Evolutionary conservation across 2,113 vertebrate genomes (phyloP).

Genomic region (Addax nasomaculatus): DNA sequence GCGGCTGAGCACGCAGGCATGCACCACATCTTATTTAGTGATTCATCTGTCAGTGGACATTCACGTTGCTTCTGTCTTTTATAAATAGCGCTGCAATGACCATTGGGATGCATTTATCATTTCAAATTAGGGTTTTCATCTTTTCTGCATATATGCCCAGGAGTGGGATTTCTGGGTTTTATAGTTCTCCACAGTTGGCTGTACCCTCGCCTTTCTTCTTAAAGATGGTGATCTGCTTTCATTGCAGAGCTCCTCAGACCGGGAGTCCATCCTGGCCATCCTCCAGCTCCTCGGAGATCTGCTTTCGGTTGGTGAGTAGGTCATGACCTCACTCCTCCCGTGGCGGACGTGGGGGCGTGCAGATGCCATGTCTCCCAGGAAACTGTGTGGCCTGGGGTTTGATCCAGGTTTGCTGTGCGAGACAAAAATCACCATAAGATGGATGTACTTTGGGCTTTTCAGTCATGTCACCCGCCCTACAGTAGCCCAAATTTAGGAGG

Average conservation of each 20-base stretch:
- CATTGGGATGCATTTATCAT: accelerated
- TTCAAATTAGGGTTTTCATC: not conserved
- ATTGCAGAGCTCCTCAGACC: conserved; percentile 87
- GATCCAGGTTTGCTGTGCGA: not conserved
- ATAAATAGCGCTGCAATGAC: not conserved
- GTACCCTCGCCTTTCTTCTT: not conserved
- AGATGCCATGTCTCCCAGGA: accelerated
- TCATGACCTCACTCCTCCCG: accelerated
- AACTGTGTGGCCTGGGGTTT: not conserved
- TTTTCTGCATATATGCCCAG: not conserved
- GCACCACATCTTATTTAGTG: not conserved
- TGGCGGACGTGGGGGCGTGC: accelerated
- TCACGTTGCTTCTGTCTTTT: not conserved
- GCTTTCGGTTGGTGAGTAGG: conserved; percentile 88
- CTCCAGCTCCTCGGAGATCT: conserved; percentile 89
- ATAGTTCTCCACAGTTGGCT: not conserved
- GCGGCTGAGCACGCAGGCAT: accelerated
- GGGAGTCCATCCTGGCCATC: conserved; percentile 84
- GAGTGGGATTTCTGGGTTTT: not conserved
- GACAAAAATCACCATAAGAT: not conserved
- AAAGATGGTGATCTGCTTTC: conserved; percentile 18
- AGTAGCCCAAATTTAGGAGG: not conserved
- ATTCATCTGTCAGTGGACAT: not conserved
- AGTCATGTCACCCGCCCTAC: not conserved
- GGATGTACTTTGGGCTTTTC: not conserved